Percentiles rank a stretch among this genome's conserved stretches.
Conservation (phyloP, 2,888 invertebrate species). For the Caenorhabditis afra region DNA sequence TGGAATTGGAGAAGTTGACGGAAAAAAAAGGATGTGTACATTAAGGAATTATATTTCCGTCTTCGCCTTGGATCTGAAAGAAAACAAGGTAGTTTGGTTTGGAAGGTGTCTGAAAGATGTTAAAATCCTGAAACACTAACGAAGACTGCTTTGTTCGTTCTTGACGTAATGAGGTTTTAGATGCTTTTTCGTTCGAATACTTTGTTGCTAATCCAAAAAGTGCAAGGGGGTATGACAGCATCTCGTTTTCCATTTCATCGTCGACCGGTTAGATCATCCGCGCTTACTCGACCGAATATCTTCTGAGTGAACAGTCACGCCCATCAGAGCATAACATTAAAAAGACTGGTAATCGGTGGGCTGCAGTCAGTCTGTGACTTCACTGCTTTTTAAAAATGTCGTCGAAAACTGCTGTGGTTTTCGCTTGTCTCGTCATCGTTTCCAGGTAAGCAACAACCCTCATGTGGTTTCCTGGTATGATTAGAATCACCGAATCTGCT, state of each 20-base stretch:
- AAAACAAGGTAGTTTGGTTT: no score
- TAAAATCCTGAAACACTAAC: no score
- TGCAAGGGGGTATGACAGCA: constrained; percentile 36
- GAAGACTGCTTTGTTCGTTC: no score
- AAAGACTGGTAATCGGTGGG: constrained; percentile 33
- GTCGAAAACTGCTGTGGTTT: constrained; percentile 12
- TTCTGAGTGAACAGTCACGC: constrained; percentile 53
- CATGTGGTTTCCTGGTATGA: no score
- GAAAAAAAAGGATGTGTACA: constrained; percentile 6
- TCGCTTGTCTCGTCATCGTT: constrained; percentile 9
- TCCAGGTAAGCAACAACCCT: constrained; percentile 14
- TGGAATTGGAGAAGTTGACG: no score
- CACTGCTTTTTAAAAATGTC: constrained; percentile 3
- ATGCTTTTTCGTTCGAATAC: constrained; percentile 2
- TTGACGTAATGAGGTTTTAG: neutral
- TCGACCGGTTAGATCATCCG: constrained; percentile 57
- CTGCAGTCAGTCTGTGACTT: constrained; percentile 28
- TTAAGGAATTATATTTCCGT: no score
- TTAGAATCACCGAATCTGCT: neutral
- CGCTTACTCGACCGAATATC: constrained; percentile 48
- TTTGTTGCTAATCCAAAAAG: constrained; percentile 40
- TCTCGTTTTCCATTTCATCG: constrained; percentile 13
- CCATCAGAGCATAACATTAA: constrained; percentile 59
- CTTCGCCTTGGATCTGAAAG: no score
- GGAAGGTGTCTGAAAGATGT: no score